Evolutionary conservation across 1,140 invertebrate genomes (phyloP), one percentile per base, ranked within the genome.

Genomic region (Agrilus planipennis): DNA sequence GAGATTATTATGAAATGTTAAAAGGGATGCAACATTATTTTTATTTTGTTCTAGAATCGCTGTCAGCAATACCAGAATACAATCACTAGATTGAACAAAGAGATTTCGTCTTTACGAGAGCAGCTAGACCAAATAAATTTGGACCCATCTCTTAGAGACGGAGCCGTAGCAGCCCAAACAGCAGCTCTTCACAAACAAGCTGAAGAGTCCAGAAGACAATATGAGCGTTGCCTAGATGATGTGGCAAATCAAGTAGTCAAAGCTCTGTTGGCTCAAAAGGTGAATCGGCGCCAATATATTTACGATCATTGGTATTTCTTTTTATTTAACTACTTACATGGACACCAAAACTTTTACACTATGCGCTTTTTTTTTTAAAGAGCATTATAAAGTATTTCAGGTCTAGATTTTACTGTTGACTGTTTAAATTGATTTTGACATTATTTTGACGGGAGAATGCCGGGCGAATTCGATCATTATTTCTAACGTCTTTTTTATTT

Each of bases 251-350:
- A 84, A 59, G 79, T 85, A 46, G 83, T 88, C 28, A 75, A 81
- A 49, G 84, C 84, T 16, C 67, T 89, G 23, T 72, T 88, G 39
- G 77, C 79, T 15, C 85, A 88, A 70, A 88, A 87, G 76, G 85
- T 88, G 60, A 36, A 14, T n/a, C n/a, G n/a, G n/a, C n/a, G n/a
- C n/a, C n/a, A n/a, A n/a, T n/a, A n/a, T 22, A 23, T n/a, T n/a
- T n/a, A n/a, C n/a, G n/a, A n/a, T n/a, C n/a, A n/a, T n/a, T n/a
- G n/a, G n/a, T n/a, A n/a, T n/a, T n/a, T n/a, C n/a, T n/a, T n/a
- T n/a, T n/a, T n/a, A n/a, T n/a, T n/a, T n/a, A n/a, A n/a, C n/a
- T n/a, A n/a, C n/a, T n/a, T n/a, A n/a, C n/a, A n/a, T n/a, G n/a
- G n/a, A n/a, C n/a, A n/a, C n/a, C n/a, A n/a, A n/a, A n/a, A n/a